These are phyloP conservation scores for Lophochroa leadbeateri DNA, from an alignment of 2,113 vertebrate genomes.

Conservation along the genomic window DNA sequence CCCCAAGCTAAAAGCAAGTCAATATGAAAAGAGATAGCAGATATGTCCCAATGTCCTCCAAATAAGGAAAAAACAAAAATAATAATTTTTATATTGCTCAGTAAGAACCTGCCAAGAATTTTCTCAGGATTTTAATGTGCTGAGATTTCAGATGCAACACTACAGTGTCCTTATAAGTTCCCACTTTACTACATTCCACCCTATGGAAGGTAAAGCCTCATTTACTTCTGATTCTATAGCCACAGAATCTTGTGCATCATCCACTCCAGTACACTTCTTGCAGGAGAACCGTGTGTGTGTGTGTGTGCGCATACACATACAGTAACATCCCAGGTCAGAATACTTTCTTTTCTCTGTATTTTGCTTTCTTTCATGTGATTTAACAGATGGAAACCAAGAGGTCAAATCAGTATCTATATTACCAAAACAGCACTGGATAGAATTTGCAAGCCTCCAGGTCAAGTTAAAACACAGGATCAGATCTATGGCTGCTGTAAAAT, in stretches of 20 bases:
- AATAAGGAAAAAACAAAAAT: not conserved
- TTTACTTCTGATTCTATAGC: not conserved
- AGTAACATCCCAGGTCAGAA: not conserved
- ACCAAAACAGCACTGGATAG: not conserved
- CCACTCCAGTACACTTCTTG: not conserved
- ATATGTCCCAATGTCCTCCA: not conserved
- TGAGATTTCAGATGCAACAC: not conserved
- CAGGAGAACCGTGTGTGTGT: not conserved
- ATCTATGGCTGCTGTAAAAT: not conserved
- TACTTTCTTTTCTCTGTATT: not conserved
- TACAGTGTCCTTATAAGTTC: not conserved
- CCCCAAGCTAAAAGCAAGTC: not conserved
- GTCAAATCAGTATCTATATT: not conserved
- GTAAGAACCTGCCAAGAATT: not conserved
- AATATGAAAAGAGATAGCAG: not conserved
- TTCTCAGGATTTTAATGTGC: not conserved
- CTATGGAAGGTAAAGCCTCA: not conserved
- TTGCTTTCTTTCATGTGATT: not conserved
- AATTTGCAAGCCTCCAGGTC: not conserved
- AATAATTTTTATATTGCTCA: not conserved
- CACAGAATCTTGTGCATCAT: not conserved
- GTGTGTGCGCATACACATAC: accelerated
- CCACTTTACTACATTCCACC: not conserved
- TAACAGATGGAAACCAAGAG: not conserved
- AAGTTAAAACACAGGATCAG: not conserved